These are phyloP conservation scores for Xiphorhynchus elegans DNA, from an alignment of 2,113 vertebrate genomes.

Conservation along the genomic window DNA sequence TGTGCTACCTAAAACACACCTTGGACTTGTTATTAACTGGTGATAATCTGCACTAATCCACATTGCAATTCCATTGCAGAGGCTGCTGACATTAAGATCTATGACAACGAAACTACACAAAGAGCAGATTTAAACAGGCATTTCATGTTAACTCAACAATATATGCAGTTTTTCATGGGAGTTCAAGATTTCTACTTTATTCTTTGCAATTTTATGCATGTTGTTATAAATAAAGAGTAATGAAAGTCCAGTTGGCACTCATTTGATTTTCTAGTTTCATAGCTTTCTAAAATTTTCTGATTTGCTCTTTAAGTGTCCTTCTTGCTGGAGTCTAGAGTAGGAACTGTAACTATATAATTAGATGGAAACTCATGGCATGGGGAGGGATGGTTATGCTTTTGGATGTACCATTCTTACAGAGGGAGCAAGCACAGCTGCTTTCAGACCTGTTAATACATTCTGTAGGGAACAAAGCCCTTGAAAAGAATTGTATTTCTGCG, in stretches of 20 bases:
- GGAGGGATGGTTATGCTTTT: neutral
- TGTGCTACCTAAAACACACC: constrained; percentile 35
- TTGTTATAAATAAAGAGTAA: constrained; percentile 72
- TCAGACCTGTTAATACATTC: neutral
- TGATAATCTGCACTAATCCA: constrained; percentile 69
- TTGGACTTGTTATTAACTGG: constrained; percentile 65
- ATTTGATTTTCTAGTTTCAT: constrained; percentile 63
- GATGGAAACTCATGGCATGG: constrained; percentile 1
- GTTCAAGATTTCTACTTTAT: constrained; percentile 45
- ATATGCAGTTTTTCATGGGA: constrained; percentile 47
- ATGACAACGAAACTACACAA: constrained; percentile 59
- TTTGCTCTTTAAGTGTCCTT: constrained; percentile 63
- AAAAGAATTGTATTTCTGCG: neutral
- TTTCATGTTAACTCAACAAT: constrained; percentile 64
- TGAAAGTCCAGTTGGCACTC: constrained; percentile 62
- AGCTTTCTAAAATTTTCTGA: constrained; percentile 57
- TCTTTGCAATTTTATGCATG: constrained; percentile 52
- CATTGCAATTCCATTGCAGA: constrained; percentile 69
- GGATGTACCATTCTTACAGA: neutral
- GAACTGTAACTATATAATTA: constrained; percentile 5
- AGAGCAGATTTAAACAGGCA: constrained; percentile 65
- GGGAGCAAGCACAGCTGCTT: neutral
- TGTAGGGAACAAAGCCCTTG: neutral
- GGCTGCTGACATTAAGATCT: constrained; percentile 72
- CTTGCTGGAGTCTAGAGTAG: constrained; percentile 23